A percentile compares a stretch with the other conserved stretches of the same genome.
These are phyloP conservation scores for Charaxes varanes DNA, from an alignment of 1,140 invertebrate species.

Conservation along the genomic window DNA sequence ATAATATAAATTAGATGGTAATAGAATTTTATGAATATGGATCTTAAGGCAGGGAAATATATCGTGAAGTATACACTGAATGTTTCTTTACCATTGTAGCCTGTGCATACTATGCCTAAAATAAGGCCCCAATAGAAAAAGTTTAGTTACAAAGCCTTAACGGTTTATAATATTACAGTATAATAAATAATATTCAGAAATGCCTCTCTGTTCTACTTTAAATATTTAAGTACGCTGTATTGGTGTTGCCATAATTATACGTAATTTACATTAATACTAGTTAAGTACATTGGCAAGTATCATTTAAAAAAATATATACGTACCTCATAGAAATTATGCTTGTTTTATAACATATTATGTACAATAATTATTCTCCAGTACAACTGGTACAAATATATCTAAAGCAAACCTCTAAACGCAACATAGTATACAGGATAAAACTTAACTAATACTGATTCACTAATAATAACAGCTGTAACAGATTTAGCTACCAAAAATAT, in stretches of 20 bases:
- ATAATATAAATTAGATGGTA: background rate
- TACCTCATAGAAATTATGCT: background rate
- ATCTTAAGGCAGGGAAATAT: too few relatives aligned
- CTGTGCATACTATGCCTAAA: too few relatives aligned
- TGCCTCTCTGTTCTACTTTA: background rate
- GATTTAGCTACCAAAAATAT: background rate
- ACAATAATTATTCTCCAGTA: background rate
- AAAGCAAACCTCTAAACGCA: background rate
- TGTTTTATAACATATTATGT: background rate
- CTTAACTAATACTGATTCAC: slow-evolving; percentile 16
- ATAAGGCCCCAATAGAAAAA: too few relatives aligned
- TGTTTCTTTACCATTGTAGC: too few relatives aligned
- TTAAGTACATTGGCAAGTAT: background rate
- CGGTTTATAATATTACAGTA: background rate
- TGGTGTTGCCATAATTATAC: background rate
- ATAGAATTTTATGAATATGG: background rate
- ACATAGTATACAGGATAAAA: slow-evolving; percentile 5
- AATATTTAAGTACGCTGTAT: background rate
- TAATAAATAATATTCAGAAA: background rate
- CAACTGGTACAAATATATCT: background rate
- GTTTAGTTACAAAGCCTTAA: too few relatives aligned
- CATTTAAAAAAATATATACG: background rate
- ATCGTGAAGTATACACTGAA: too few relatives aligned
- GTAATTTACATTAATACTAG: background rate
- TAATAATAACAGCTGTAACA: background rate